Percentiles rank a stretch among this genome's conserved stretches.
Evolutionary conservation across 1,140 invertebrate genomes (phyloP).

Genomic region (Ditylenchus dipsaci): DNA sequence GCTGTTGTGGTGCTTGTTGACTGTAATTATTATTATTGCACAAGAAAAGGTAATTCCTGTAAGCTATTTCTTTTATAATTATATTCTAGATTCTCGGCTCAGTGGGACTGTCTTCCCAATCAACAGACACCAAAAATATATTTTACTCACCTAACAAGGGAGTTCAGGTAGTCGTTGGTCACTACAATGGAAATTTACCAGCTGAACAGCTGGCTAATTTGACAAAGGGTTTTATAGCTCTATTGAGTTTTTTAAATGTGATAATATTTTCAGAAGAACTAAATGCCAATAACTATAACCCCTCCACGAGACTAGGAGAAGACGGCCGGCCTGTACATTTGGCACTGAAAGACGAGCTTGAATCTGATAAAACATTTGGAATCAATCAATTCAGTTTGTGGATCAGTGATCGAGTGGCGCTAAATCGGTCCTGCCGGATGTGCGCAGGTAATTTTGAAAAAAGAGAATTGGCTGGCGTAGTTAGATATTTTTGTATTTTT

Average conservation of each 20-base stretch:
- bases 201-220: conserved; percentile 44
- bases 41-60: conserved; percentile 29
- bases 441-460: conserved; percentile 64
- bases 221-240: conserved; percentile 38
- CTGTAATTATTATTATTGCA: conserved; percentile 38
- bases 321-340: conserved; percentile 42
- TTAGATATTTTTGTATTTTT: no score
- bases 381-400: conserved; percentile 85
- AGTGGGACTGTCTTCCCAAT: neutral
- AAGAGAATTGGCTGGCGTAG: no score
- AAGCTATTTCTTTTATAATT: neutral
- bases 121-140: neutral
- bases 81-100: conserved; percentile 16
- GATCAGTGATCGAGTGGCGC: conserved; percentile 91
- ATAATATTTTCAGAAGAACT: conserved; percentile 45
- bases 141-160: conserved; percentile 10
- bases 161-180: conserved; percentile 53
- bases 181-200: conserved; percentile 57
- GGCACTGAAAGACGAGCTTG: conserved; percentile 41
- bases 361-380: conserved; percentile 51
- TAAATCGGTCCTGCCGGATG: conserved; percentile 92
- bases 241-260: conserved; percentile 1
- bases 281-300: conserved; percentile 55
- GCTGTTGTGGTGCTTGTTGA: conserved; percentile 36
- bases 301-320: conserved; percentile 41